These are phyloP conservation scores for Pentalonia nigronervosa DNA, from an alignment of 1,140 invertebrate species.

Conservation along the genomic window DNA sequence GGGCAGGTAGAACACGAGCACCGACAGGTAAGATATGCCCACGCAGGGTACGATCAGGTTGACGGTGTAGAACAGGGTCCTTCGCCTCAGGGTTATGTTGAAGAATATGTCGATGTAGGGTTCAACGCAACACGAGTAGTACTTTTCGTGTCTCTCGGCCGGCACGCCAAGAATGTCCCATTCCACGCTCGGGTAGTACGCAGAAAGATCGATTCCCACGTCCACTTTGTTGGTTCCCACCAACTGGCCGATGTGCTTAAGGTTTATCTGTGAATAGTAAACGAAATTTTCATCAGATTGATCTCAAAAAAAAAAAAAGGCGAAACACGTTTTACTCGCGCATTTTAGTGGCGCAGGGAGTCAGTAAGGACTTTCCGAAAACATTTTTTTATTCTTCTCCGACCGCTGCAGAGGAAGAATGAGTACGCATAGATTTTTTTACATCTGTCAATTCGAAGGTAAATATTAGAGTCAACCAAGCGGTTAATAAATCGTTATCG, in stretches of 20 bases:
- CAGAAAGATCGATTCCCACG: constrained; percentile 88
- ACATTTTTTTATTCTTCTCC: not conserved
- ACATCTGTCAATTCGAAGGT: not conserved
- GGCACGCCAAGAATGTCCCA: constrained; percentile 97
- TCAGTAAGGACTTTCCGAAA: not conserved
- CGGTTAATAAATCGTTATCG: not conserved
- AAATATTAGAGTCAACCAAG: not conserved
- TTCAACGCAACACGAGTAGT: constrained; percentile 87
- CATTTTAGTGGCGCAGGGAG: too few relatives aligned
- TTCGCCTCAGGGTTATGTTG: constrained; percentile 93
- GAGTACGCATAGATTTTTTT: not conserved
- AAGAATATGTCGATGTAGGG: constrained; percentile 96
- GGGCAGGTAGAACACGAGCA: constrained; percentile 96
- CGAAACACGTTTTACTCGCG: not conserved
- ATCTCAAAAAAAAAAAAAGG: not conserved
- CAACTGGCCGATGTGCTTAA: constrained; percentile 89
- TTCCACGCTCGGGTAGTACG: constrained; percentile 95
- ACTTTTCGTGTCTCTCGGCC: constrained; percentile 87
- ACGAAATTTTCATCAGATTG: not conserved
- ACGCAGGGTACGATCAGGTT: constrained; percentile 95
- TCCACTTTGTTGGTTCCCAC: constrained; percentile 81
- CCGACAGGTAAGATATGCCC: constrained; percentile 89
- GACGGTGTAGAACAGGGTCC: constrained; percentile 95
- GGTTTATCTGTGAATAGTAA: constrained; percentile 76
- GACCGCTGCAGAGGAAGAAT: not conserved